Evolutionary conservation across 2,113 vertebrate genomes (phyloP), one percentile per base, ranked within the genome.

Genomic region (Oreochromis spilurus): DNA sequence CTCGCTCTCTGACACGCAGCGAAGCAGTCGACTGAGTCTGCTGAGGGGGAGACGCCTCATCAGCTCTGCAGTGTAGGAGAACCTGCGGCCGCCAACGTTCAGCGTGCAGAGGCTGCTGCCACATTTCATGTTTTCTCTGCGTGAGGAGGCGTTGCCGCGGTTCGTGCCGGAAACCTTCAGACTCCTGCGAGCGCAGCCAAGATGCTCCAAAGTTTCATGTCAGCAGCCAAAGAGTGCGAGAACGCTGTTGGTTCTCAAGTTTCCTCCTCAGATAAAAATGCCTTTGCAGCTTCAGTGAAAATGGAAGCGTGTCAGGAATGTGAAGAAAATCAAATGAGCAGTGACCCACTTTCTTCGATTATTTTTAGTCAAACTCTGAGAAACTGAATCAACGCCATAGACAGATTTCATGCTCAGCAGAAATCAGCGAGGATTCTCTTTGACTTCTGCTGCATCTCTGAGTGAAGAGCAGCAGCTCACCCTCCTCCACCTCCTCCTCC

Each of bases 61-160:
- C 92, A 97, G 95, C 87, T 99, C 98, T 29, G 95, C 96, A 2
- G 98, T 95, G 94, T 98, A 97, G 53, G 96, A 97, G 90, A 99
- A 99, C 87, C 97, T 96, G 87, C 97, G 97, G 77, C 98, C 98
- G 79, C 98, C 98, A 72, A 99, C 98, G 81, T 99, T 99, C 94
- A 99, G 94, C 89, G 97, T 96, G 94, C 95, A 97, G 86, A 96
- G 93, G 91, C 96, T 90, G 81, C 92, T 88, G 90, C 97, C 96
- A 91, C 97, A 96, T 96, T 97, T 97, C 97, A 98, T 98, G 9
- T 53, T 36, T 24, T 5, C 6, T 54, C 34, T 29, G 48, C 1
- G 45, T 50, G 13, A 70, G 13, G 31, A 40, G 9, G 29, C 14
- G 26, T 50, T 7, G 21, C 34, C 5, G 45, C 10, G 3, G 45